Evolutionary conservation across 2,888 invertebrate genomes (phyloP), one percentile per base, ranked within the genome.

Genomic region (Scaptomyza flava): DNA sequence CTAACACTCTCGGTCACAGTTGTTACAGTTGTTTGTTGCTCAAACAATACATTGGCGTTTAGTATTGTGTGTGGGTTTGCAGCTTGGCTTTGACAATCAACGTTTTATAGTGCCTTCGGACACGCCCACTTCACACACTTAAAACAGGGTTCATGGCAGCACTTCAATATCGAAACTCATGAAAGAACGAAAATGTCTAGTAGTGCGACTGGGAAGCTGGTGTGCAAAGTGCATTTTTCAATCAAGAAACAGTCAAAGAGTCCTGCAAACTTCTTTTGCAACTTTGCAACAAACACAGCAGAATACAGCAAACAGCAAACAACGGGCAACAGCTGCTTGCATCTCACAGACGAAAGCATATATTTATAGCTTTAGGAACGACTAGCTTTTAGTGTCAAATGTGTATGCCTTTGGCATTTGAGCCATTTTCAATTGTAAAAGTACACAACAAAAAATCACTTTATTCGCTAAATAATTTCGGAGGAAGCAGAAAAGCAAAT

Each of bases 1-100:
- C 47, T 8, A 6, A 59, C 9, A 43, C 33, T 36, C 33, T 48
- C 31, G 4, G 27, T 3, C 27, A 27, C 27, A 56, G 47, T 51
- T 65, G 65, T 46, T 57, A 57, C 59, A 73, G 57, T 73, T 74
- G 72, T 79, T 87, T 79, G 75, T 78, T 64, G 79, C 81, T 70
- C 47, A 63, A 77, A 50, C 73, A 68, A 61, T 58, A 42, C 68
- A 68, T 65, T 69, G 58, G 47, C 73, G 67, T 53, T 66, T 54
- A 54, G 50, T 42, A 41, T 60, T 62, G 46, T 64, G 53, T 42
- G 20, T 34, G 58, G 33, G 57, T 63, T 46, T 41, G 23, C 30
- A 4, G 43, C 41, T 56, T 59, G 71, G 48, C 70, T 66, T 68
- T 77, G 65, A 69, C 69, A 84, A 69, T 78, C 81, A 67, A 51